A percentile compares a stretch with the other conserved stretches of the same genome.
Evolutionary conservation across 2,113 vertebrate species (phyloP).

Genomic region (Forbesichthys papilliferus): DNA sequence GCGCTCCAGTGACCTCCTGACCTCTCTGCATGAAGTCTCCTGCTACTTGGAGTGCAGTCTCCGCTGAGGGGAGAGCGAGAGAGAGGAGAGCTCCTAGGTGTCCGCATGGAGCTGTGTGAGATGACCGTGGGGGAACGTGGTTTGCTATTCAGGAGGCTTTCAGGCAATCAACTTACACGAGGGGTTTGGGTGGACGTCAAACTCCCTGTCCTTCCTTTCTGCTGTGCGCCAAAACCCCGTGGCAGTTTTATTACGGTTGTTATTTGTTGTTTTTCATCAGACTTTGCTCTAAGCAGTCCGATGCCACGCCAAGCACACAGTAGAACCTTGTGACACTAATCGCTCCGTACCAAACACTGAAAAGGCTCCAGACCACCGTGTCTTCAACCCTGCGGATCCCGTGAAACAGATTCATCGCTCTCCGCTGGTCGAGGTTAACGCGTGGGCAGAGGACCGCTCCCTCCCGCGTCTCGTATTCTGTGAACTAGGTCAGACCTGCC

Average conservation of each 20-base stretch:
- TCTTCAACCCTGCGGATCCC: background rate
- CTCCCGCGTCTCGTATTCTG: background rate
- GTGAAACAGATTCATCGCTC: too few relatives aligned
- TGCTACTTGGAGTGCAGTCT: too few relatives aligned
- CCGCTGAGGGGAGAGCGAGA: constrained; percentile 4
- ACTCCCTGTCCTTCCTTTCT: constrained; percentile 23
- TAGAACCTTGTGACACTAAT: constrained; percentile 2
- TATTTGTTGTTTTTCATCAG: constrained; percentile 28
- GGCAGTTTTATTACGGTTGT: background rate
- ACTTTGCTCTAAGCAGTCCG: constrained; percentile 17
- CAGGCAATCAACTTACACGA: constrained; percentile 62
- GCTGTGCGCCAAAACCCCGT: constrained; percentile 10
- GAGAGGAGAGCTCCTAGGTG: constrained; percentile 26
- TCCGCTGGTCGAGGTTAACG: too few relatives aligned
- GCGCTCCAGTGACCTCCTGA: background rate
- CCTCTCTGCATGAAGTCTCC: constrained; percentile 6
- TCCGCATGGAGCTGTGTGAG: constrained; percentile 28
- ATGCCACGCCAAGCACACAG: constrained; percentile 23
- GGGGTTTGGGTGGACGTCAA: too few relatives aligned
- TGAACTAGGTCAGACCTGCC: background rate
- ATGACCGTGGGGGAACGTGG: constrained; percentile 35
- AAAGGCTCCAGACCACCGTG: too few relatives aligned
- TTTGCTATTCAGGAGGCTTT: constrained; percentile 49
- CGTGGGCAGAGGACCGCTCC: too few relatives aligned
- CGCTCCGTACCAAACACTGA: constrained; percentile 2